phyloP scores from a whole-genome alignment of 1,140 invertebrate species.

The Drosophila micromelanica region DNA sequence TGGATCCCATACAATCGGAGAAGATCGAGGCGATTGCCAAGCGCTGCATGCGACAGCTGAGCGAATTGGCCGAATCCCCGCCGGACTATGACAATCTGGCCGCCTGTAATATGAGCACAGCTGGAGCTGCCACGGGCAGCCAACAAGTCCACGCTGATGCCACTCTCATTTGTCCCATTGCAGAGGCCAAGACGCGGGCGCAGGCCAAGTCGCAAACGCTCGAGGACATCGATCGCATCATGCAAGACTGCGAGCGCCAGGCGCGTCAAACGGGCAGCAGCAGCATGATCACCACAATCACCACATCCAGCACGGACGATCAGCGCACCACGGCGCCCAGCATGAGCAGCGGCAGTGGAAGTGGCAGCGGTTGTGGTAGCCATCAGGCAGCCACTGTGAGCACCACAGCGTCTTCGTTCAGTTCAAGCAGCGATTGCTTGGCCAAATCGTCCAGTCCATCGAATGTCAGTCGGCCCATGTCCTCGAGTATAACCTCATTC shows the following conservation, averaged over 20 bases:
- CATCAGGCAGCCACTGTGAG: constrained; percentile 57
- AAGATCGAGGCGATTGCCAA: constrained; percentile 78
- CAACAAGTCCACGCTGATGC: constrained; percentile 49
- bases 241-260: constrained; percentile 81
- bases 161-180: constrained; percentile 81
- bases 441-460: constrained; percentile 81
- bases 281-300: constrained; percentile 32
- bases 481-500: constrained; percentile 83
- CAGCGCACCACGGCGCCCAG: constrained; percentile 72
- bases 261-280: constrained; percentile 48
- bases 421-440: constrained; percentile 81
- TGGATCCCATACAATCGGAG: constrained; percentile 81
- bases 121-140: constrained; percentile 20
- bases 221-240: constrained; percentile 82
- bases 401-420: constrained; percentile 76
- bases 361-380: constrained; percentile 12
- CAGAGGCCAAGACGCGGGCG: constrained; percentile 52
- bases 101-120: constrained; percentile 68
- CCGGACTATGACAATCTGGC: constrained; percentile 79
- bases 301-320: constrained; percentile 52
- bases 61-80: constrained; percentile 59
- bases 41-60: constrained; percentile 81
- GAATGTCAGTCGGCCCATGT: constrained; percentile 62
- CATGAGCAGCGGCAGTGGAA: constrained; percentile 56
- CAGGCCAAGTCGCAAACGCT: constrained; percentile 52